Evolutionary conservation across 2,888 invertebrate genomes (phyloP).

Genomic region (Trissoscelio sp.): DNA sequence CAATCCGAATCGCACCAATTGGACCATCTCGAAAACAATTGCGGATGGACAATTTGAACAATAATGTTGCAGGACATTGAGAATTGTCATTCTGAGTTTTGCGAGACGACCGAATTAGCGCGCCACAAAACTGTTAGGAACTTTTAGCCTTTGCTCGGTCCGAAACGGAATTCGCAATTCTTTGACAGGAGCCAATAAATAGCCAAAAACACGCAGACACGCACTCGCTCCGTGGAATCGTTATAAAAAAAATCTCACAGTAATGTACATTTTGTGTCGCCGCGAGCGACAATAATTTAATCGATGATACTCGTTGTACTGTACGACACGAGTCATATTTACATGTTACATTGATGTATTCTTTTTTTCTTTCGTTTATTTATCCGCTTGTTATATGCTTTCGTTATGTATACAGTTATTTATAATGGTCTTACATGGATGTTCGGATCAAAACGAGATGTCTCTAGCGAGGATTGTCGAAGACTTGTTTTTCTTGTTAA

Average conservation of each 20-base stretch:
- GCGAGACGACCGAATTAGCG: conserved; percentile 22
- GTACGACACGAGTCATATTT: conserved; percentile 65
- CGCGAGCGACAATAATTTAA: conserved; percentile 63
- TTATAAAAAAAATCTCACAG: conserved; percentile 71
- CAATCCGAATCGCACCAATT: conserved; percentile 43
- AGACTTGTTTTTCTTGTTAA: conserved; percentile 5
- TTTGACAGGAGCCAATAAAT: conserved; percentile 67
- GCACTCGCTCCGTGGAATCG: conserved; percentile 45
- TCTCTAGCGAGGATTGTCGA: conserved; percentile 46
- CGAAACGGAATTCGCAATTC: conserved; percentile 67
- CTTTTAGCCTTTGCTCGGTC: conserved; percentile 62
- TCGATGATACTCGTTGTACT: conserved; percentile 67
- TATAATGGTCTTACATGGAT: conserved; percentile 29
- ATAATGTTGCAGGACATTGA: too few species aligned
- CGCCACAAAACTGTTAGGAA: conserved; percentile 58
- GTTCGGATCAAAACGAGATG: conserved; percentile 8
- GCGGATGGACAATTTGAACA: neutral
- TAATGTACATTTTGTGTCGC: conserved; percentile 71
- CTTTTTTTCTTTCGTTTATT: conserved; percentile 74
- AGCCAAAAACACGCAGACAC: conserved; percentile 62
- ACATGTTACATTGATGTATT: conserved; percentile 65
- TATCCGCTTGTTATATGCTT: conserved; percentile 67
- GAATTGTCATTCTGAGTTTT: too few species aligned
- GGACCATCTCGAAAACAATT: conserved; percentile 1
- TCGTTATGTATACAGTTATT: conserved; percentile 70